Conservation (phyloP, 2,113 vertebrate genomes). For the Psilopsiagon aurifrons region DNA sequence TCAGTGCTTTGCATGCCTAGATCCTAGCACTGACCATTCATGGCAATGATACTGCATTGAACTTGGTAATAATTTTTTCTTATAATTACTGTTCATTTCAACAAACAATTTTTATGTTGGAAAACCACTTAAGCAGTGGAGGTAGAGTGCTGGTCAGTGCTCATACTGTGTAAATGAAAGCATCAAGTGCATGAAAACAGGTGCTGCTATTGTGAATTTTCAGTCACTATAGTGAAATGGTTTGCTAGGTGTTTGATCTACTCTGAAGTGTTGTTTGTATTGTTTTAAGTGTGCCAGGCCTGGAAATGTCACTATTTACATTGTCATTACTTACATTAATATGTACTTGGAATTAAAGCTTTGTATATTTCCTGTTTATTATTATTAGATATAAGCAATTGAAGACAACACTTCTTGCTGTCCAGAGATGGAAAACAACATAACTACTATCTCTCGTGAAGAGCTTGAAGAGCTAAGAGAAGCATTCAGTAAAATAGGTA, state of each 20-base stretch:
- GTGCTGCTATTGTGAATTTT: neutral
- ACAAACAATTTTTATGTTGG: neutral
- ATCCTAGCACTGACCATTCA: neutral
- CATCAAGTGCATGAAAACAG: neutral
- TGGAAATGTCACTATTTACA: neutral
- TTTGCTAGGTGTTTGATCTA: neutral
- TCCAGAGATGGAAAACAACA: constrained; percentile 84
- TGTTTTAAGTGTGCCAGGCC: neutral
- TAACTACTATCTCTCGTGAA: constrained; percentile 90
- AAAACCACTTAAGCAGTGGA: neutral
- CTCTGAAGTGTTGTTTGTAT: neutral
- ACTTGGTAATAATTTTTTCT: neutral
- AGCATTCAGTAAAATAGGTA: constrained; percentile 95
- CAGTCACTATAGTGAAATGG: neutral
- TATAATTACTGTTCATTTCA: neutral
- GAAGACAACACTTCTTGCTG: neutral
- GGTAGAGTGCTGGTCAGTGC: neutral
- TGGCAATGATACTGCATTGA: neutral
- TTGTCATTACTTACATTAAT: neutral
- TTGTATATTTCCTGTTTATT: constrained; percentile 14
- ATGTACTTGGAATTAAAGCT: neutral
- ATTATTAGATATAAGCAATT: constrained; percentile 30
- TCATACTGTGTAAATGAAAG: neutral
- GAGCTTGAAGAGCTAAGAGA: constrained; percentile 91
- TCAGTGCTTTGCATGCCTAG: neutral